These are phyloP conservation scores for Drosophila neotestacea DNA, from an alignment of 2,888 invertebrate species.

Conservation along the genomic window DNA sequence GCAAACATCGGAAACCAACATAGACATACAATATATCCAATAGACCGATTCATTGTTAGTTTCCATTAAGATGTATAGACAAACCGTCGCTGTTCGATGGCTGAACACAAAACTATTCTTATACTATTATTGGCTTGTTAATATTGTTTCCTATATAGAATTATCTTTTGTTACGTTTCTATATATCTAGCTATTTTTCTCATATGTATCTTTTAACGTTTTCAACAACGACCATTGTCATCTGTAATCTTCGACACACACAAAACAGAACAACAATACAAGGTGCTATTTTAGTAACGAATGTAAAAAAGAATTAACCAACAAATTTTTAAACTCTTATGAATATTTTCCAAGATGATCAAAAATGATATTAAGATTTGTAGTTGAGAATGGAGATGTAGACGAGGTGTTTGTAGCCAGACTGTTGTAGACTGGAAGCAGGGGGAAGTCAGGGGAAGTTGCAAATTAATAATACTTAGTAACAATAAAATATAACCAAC, in stretches of 20 bases:
- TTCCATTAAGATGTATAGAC: conserved; percentile 3
- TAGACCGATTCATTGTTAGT: conserved; percentile 8
- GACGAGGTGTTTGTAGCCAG: conserved; percentile 30
- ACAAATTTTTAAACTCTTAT: conserved; percentile 55
- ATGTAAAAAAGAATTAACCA: conserved; percentile 51
- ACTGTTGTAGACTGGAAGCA: conserved; percentile 12
- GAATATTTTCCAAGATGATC: conserved; percentile 51
- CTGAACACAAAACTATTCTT: conserved; percentile 33
- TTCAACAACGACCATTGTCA: conserved; percentile 69
- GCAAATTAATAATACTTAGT: conserved; percentile 46
- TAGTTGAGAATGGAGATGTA: conserved; percentile 24
- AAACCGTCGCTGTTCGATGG: conserved; percentile 25
- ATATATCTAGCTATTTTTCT: conserved; percentile 28
- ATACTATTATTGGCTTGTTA: conserved; percentile 36
- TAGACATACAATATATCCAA: not conserved
- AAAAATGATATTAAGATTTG: conserved; percentile 53
- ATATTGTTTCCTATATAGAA: conserved; percentile 41
- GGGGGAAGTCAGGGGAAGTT: conserved; percentile 42
- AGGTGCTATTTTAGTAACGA: conserved; percentile 78
- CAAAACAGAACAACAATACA: conserved; percentile 72
- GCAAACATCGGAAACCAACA: not conserved
- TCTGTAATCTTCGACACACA: conserved; percentile 60
- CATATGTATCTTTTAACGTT: conserved; percentile 30
- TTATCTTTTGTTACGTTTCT: conserved; percentile 31
- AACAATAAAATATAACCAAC: conserved; percentile 67